These are phyloP conservation scores for Trisateles emortualis DNA, from an alignment of 2,888 invertebrate species.

Conservation along the genomic window DNA sequence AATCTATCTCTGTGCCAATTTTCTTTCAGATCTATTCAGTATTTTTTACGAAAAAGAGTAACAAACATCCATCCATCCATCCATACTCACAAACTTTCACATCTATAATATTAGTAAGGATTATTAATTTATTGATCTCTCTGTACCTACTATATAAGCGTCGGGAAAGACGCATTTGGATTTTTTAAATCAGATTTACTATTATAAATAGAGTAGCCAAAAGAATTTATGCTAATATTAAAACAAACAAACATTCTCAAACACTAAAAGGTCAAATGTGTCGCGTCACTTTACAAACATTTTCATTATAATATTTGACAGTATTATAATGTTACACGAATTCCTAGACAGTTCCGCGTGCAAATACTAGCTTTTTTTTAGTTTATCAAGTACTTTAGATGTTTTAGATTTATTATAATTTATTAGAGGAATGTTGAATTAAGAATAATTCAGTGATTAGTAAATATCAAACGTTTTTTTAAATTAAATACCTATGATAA, in stretches of 20 bases:
- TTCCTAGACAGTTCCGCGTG: slow-evolving; percentile 35
- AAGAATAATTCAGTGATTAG: background rate
- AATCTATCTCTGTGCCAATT: too few relatives aligned
- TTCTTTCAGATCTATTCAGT: too few relatives aligned
- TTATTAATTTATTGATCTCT: too few relatives aligned
- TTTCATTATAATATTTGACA: slow-evolving; percentile 24
- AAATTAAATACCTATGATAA: background rate
- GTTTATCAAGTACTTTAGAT: background rate
- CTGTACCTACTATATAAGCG: too few relatives aligned
- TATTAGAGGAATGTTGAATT: background rate
- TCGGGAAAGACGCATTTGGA: background rate
- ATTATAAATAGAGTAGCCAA: slow-evolving; percentile 2
- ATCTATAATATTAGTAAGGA: too few relatives aligned
- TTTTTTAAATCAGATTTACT: background rate
- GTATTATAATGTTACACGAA: slow-evolving; percentile 27
- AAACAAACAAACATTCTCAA: slow-evolving; percentile 26
- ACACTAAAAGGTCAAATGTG: slow-evolving; percentile 34
- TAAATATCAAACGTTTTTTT: background rate
- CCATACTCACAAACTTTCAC: too few relatives aligned
- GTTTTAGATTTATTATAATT: background rate
- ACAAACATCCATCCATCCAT: too few relatives aligned
- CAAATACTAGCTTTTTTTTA: slow-evolving; percentile 2
- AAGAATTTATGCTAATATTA: slow-evolving; percentile 23
- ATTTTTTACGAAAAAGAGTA: too few relatives aligned
- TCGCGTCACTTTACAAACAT: slow-evolving; percentile 19